phyloP scores from a whole-genome alignment of 2,113 vertebrate species.

The Macaca fascicularis region T2T-MFA8v1.1 NC_088395.1:146172001-146172500 shows the following conservation, averaged over 20 bases:
- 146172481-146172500: conserved; percentile 27
- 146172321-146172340: conserved; percentile 64
- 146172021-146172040: neutral
- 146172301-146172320: conserved; percentile 34
- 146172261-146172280: conserved; percentile 27
- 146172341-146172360: conserved; percentile 54
- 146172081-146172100: neutral
- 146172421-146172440: conserved; percentile 16
- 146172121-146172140: neutral
- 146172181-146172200: conserved; percentile 23
- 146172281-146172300: conserved; percentile 61
- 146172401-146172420: conserved; percentile 27
- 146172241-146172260: conserved; percentile 39
- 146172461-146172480: conserved; percentile 37
- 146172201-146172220: conserved; percentile 28
- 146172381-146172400: conserved; percentile 37
- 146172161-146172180: neutral
- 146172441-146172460: conserved; percentile 30
- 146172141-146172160: neutral
- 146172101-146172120: neutral
- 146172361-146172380: conserved; percentile 54
- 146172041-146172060: neutral
- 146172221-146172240: conserved; percentile 34
- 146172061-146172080: neutral
- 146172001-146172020: neutral